Percentiles rank a stretch among this genome's conserved stretches.
Conservation (phyloP, 2,113 vertebrate species). For the Zootoca vivipara region DNA sequence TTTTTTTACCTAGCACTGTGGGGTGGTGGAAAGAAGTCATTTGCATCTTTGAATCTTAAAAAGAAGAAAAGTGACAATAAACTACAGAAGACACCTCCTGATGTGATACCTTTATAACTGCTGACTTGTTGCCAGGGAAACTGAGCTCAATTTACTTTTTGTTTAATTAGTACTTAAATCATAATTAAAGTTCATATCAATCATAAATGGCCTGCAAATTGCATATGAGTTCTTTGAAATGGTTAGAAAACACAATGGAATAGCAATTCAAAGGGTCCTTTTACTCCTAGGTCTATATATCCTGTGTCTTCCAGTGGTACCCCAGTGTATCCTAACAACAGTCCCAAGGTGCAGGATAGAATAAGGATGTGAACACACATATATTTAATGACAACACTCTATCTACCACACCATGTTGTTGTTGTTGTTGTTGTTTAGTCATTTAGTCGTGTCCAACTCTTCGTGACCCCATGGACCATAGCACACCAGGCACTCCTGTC, state of each 20-base stretch:
- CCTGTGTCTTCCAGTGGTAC: neutral
- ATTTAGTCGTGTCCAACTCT: too few relatives aligned
- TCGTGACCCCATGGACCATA: too few relatives aligned
- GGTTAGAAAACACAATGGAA: neutral
- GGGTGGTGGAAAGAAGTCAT: neutral
- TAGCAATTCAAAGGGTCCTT: neutral
- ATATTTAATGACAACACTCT: too few relatives aligned
- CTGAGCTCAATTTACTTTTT: conserved; percentile 19
- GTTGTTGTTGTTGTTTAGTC: too few relatives aligned
- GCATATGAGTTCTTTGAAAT: conserved; percentile 6
- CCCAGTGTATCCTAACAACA: too few relatives aligned
- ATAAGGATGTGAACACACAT: too few relatives aligned
- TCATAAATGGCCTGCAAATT: conserved; percentile 20
- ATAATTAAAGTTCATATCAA: conserved; percentile 17
- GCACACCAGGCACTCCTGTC: too few relatives aligned
- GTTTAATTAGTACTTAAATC: conserved; percentile 48
- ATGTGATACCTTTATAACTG: conserved; percentile 48
- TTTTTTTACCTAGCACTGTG: conserved; percentile 12
- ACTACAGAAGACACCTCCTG: conserved; percentile 32
- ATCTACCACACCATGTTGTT: neutral
- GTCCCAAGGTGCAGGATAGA: too few relatives aligned
- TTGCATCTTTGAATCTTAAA: conserved; percentile 34
- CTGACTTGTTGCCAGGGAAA: conserved; percentile 49
- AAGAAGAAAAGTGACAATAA: conserved; percentile 9
- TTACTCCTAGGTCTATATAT: too few relatives aligned